Base-by-base conservation (phyloP, 2,113 vertebrate genomes). In the Nycticebus coucang region DNA sequence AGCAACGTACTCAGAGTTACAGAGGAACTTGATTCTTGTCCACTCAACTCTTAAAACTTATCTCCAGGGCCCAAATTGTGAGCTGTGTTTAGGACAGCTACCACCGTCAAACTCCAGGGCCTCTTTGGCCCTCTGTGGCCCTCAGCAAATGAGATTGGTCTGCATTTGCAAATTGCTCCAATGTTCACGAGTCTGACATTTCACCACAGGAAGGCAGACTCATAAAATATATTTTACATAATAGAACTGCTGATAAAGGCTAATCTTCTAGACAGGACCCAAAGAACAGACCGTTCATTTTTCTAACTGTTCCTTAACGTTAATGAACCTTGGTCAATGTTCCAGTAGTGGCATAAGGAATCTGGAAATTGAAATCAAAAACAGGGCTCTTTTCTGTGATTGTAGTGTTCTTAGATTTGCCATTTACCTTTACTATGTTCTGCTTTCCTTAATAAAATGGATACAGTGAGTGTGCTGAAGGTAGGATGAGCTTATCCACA, bases 261-360 rank as follows among this genome's bases (percentile, higher is more conserved):
- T 92, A 33, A 92, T 92, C 85, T 92, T 81, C 45, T n/a, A 96
- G 93, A 53, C 18, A 88, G 74, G 79, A 68, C 21, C 35, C 53
- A n/a, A 53, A 83, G 87, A 91, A 71, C 86, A 79, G 30, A n/a
- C 55, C n/a, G 62, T 55, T 92, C 72, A 30, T 87, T 82, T 79
- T 78, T 64, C 75, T 75, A 83, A 95, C 66, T 26, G 33, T 68
- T 79, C 74, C 91, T 82, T 69, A 60, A 59, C 24, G 22, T 72
- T 75, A 84, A 77, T 71, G 71, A 55, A 71, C 78, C 41, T 69
- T 28, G 62, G 88, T 79, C 77, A 75, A 2, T 64, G 80, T 74
- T 86, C 68, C 45, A 53, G n/a, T 2, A 50, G 37, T 1, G 30
- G 50, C 79, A 62, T 66, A 55, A 92, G 69, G 30, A 69, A 91